Conservation (phyloP, 2,888 invertebrate species). For the Celastrina argiolus region DNA sequence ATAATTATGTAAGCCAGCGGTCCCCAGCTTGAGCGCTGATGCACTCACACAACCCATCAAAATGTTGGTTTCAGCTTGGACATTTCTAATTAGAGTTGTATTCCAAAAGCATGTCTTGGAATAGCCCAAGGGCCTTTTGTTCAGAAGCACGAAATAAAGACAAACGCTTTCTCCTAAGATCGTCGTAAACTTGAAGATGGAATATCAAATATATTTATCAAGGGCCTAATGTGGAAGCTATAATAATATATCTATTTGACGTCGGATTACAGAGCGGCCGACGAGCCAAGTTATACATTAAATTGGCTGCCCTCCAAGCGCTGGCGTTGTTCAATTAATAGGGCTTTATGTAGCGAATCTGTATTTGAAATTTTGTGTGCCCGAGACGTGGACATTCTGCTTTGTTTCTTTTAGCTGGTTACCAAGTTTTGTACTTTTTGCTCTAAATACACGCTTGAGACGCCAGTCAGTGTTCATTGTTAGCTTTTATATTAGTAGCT, state of each 20-base stretch:
- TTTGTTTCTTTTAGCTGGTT: slow-evolving; percentile 26
- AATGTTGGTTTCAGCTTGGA: too few relatives aligned
- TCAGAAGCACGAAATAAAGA: background rate
- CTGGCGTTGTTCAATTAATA: slow-evolving; percentile 63
- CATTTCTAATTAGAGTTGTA: too few relatives aligned
- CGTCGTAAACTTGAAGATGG: background rate
- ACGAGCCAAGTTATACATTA: slow-evolving; percentile 70
- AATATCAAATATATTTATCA: slow-evolving; percentile 20
- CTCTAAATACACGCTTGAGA: slow-evolving; percentile 14
- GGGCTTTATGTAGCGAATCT: slow-evolving; percentile 50
- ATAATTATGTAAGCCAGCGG: too few relatives aligned
- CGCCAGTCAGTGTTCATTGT: background rate
- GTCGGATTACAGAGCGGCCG: slow-evolving; percentile 49
- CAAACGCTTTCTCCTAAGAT: background rate
- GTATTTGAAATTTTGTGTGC: slow-evolving; percentile 35
- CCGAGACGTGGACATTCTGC: slow-evolving; percentile 23
- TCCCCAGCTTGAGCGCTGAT: too few relatives aligned
- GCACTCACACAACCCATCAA: too few relatives aligned
- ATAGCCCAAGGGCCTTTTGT: too few relatives aligned
- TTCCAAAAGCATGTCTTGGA: too few relatives aligned
- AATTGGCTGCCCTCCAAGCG: slow-evolving; percentile 66
- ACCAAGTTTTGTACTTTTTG: slow-evolving; percentile 25
- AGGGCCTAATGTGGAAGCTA: slow-evolving; percentile 29
- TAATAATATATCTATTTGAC: slow-evolving; percentile 62
- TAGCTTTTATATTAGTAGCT: background rate